Evolutionary conservation across 2,797 vertebrate species (phyloP), one percentile per base, ranked within the genome.

Genomic region (Bucorvus abyssinicus): DNA sequence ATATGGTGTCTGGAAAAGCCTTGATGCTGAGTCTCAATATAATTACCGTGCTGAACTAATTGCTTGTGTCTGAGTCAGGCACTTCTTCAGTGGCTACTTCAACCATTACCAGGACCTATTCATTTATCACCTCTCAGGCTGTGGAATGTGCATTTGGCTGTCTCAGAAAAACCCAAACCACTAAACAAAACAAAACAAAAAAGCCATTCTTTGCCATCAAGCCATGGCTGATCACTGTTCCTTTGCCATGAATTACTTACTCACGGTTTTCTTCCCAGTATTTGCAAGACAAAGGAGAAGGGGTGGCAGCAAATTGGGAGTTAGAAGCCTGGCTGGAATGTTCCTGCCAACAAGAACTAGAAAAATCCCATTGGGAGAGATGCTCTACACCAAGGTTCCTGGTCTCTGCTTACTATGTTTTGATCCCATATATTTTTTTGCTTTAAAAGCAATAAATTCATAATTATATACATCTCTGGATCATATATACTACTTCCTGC

Each of bases 231-330:
- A 88, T 91, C 42, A 36, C 50, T 8, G 5, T 83, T 84, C 70
- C 53, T 90, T 81, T 68, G 64, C 83, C 59, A 30, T 63, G 71
- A 74, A 67, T 70, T 67, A 44, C 73, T 88, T 93, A 57, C 57
- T 77, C 3, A 0, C 70, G 53, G 29, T 75, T 22, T 81, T 87
- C 61, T 84, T 34, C 68, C 49, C 63, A 53, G 18, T 30, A 78
- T 92, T 95, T 96, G 56, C 64, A 85, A 85, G 82, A 83, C 82
- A 91, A 92, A 92, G 55, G 63, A 89, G 45, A 81, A 84, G 65
- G 32, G 14, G 11, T 95, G 80, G 86, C 80, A 84, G 94, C 92
- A 95, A 87, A 79, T 4, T 14, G 14, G 24, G 55, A 61, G 45
- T 65, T 76, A 61, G 84, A 87, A 75, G 70, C 87, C 89, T 73